phyloP scores from a whole-genome alignment of 2,888 invertebrate genomes.

The Bellardia pandia region DNA sequence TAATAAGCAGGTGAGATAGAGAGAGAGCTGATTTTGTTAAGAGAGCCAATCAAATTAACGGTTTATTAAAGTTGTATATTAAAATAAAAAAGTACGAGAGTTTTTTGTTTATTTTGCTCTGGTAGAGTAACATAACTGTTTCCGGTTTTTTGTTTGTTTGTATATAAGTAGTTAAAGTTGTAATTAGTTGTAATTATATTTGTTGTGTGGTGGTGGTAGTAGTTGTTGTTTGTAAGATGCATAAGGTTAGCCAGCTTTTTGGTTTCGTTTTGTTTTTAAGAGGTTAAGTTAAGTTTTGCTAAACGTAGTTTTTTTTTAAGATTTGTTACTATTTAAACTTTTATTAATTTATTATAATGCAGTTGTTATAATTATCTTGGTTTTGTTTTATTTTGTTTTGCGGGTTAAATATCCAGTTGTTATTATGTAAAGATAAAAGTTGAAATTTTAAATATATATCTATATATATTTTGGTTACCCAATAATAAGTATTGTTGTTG shows the following conservation, averaged over 20 bases:
- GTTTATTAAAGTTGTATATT: constrained; percentile 28
- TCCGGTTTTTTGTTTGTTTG: constrained; percentile 37
- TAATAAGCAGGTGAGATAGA: constrained; percentile 41
- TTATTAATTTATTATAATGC: constrained; percentile 53
- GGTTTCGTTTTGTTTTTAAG: constrained; percentile 55
- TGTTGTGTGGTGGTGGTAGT: constrained; percentile 57
- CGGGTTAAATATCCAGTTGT: constrained; percentile 61
- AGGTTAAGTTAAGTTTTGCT: constrained; percentile 54
- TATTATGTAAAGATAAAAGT: constrained; percentile 66
- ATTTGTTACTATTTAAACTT: constrained; percentile 55
- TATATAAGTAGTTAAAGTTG: constrained; percentile 39
- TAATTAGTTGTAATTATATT: constrained; percentile 40
- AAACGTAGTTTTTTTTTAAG: constrained; percentile 50
- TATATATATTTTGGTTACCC: constrained; percentile 7
- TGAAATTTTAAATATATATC: constrained; percentile 61
- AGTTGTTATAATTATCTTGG: constrained; percentile 33
- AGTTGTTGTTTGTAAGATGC: constrained; percentile 65
- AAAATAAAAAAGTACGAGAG: constrained; percentile 15
- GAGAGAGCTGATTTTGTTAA: background rate
- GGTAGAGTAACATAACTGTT: constrained; percentile 43
- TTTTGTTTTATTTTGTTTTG: constrained; percentile 18
- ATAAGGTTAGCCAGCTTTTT: constrained; percentile 71
- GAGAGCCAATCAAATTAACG: constrained; percentile 49
- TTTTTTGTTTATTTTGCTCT: constrained; percentile 28
- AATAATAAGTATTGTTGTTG: constrained; percentile 41